Base-by-base conservation (phyloP, 53 echinoderm and acorn worm species). In the Glandiceps talaboti region DNA sequence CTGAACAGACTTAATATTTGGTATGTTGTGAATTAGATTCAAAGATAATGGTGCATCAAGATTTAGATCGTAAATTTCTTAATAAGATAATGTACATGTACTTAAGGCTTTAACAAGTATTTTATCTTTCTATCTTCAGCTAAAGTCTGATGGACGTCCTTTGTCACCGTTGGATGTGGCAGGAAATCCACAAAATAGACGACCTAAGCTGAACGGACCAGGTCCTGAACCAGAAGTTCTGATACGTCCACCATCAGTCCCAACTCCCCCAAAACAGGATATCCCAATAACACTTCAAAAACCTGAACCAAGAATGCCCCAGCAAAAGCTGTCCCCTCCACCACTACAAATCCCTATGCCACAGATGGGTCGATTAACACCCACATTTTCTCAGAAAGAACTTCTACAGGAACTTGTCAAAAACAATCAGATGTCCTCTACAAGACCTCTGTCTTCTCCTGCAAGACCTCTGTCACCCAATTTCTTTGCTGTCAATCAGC, bases 351-450 rank as follows among this genome's bases (percentile, higher is more conserved):
- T 30, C 27, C 30, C 27, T n/a, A 75, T 75, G 27, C 27, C 29
- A 1, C 29, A 27, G 29, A 75, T 75, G 76, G 29, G 76, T 32
- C 30, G 79, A 0, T 26, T 27, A 10, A 31, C 32, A 1, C 10
- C n/a, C 31, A 26, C 1, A 26, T 26, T 20, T 32, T 27, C 26
- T 25, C 79, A 31, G 26, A 78, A 1, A 83, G 30, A 79, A 84
- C 26, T 28, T 86, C 75, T 30, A 81, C 28, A 73, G 76, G 30
- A 83, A 73, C 30, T 31, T 0, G 25, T 12, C 1, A 14, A 31
- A 1, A 31, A 78, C 27, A 78, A 78, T 27, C 79, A 78, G 32
- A 12, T 78, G 79, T 77, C 77, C 1, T 27, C 64, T 12, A 20
- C 6, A 20, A 45, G 64, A 45, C 64, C 64, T 45, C n/a, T n/a